Conservation (phyloP, 2,797 vertebrate species). For the Chloroceryle amazona region DNA sequence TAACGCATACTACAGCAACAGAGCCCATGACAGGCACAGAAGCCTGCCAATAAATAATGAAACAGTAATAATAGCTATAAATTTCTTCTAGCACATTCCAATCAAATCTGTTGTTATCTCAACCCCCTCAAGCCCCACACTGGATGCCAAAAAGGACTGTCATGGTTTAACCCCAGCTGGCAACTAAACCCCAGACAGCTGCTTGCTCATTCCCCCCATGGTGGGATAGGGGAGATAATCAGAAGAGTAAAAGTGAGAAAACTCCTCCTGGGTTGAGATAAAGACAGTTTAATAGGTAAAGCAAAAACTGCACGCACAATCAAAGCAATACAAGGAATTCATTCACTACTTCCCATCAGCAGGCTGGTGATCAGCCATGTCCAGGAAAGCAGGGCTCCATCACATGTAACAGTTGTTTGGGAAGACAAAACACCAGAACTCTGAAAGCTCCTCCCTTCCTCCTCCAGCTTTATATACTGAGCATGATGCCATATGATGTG, state of each 20-base stretch:
- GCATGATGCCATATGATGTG: fast-evolving
- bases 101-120: not conserved
- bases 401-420: too few relatives aligned
- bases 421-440: not conserved
- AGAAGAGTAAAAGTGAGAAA: not conserved
- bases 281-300: not conserved
- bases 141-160: not conserved
- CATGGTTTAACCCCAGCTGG: not conserved
- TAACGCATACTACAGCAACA: not conserved
- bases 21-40: not conserved
- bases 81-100: not conserved
- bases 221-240: not conserved
- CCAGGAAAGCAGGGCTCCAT: not conserved
- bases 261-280: not conserved
- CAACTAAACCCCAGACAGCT: not conserved
- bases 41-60: not conserved
- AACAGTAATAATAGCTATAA: not conserved
- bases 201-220: too few relatives aligned
- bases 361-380: too few relatives aligned
- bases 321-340: not conserved
- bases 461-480: not conserved
- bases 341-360: not conserved
- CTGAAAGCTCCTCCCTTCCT: fast-evolving
- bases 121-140: not conserved
- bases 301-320: not conserved